Evolutionary conservation across 64 coral and sea anemone species (phyloP).

Genomic region (Montipora cactus): DNA sequence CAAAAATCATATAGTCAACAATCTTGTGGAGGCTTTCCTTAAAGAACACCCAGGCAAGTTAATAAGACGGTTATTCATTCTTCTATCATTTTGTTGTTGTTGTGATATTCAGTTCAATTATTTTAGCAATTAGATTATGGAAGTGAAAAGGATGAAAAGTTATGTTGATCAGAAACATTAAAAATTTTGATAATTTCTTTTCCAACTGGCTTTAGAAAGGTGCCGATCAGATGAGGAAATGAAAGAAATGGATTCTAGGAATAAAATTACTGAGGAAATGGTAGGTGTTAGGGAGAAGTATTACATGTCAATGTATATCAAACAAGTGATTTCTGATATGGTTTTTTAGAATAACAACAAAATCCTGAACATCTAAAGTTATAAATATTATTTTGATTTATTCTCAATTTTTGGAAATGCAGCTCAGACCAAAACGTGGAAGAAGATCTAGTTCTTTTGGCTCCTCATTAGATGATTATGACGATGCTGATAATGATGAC

Average conservation of each 20-base stretch:
- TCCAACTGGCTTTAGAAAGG: constrained; percentile 65
- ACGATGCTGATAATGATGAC: constrained; percentile 41
- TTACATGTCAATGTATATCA: too few species aligned
- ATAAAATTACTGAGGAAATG: constrained; percentile 97
- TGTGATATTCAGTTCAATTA: not conserved
- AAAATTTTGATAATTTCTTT: too few species aligned
- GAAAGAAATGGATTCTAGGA: constrained; percentile 93
- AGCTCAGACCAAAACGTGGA: constrained; percentile 34
- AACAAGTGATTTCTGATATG: too few species aligned
- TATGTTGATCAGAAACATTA: too few species aligned
- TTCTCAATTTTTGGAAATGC: not conserved
- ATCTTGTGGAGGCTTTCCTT: constrained; percentile 93
- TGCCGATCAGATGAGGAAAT: constrained; percentile 83
- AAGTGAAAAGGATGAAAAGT: too few species aligned
- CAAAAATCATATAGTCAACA: constrained; percentile 96
- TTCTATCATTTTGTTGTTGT: not conserved
- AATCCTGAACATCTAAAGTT: not conserved
- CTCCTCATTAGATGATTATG: constrained; percentile 7
- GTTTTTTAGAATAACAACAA: not conserved
- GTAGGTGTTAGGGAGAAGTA: constrained; percentile 26
- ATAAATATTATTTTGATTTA: not conserved
- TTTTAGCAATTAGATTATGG: not conserved
- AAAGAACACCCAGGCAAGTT: constrained; percentile 83
- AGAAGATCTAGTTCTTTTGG: constrained; percentile 24
- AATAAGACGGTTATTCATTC: not conserved